Evolutionary conservation across 2,797 vertebrate species (phyloP).

Genomic region (Ispidina picta): DNA sequence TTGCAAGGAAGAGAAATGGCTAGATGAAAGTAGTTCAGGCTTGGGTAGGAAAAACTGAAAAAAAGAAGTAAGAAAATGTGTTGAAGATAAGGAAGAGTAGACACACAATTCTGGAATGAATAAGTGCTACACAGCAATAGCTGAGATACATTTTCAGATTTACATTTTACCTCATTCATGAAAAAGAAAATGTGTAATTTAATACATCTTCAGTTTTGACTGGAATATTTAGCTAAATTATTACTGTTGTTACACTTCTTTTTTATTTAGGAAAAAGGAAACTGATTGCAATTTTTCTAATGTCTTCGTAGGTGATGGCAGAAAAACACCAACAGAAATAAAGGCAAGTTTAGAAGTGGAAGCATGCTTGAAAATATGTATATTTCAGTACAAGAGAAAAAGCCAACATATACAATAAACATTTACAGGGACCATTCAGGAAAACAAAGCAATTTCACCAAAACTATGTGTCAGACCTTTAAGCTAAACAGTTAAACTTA

Average conservation of each 20-base stretch:
- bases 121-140: not conserved
- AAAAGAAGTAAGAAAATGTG: not conserved
- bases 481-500: not conserved
- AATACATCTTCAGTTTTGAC: not conserved
- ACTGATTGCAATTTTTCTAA: not conserved
- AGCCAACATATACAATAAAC: not conserved
- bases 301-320: not conserved
- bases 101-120: not conserved
- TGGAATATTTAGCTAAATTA: not conserved
- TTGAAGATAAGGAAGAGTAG: not conserved
- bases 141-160: not conserved
- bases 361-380: not conserved
- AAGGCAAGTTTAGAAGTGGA: not conserved
- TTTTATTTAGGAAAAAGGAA: not conserved
- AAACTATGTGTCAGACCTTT: not conserved
- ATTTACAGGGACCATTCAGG: not conserved
- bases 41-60: not conserved
- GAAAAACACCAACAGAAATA: not conserved
- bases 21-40: not conserved
- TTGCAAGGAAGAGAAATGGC: not conserved
- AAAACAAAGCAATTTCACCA: not conserved
- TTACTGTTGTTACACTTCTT: not conserved
- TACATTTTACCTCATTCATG: not conserved
- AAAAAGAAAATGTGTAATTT: not conserved
- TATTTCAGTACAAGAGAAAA: not conserved